Evolutionary conservation across 2,888 invertebrate genomes (phyloP).

Genomic region (Choreutis nemorana): DNA sequence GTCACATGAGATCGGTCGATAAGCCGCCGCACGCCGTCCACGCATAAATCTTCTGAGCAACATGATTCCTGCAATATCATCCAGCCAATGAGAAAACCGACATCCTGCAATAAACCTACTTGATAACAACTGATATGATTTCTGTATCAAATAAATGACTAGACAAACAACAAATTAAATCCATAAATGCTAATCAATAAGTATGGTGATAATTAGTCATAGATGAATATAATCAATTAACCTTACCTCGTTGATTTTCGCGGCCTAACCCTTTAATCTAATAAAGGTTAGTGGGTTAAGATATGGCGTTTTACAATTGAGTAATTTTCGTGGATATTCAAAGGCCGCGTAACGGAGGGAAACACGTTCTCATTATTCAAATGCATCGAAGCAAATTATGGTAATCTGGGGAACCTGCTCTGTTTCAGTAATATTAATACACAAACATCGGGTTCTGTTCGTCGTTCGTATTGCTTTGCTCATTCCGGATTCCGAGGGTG

Average conservation of each 20-base stretch:
- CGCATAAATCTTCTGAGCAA: slow-evolving; percentile 51
- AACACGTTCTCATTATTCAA: slow-evolving; percentile 63
- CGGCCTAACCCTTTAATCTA: too few relatives aligned
- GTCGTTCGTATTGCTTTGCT: slow-evolving; percentile 13
- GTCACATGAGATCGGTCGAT: too few relatives aligned
- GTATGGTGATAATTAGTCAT: too few relatives aligned
- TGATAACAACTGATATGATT: too few relatives aligned
- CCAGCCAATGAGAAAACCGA: too few relatives aligned
- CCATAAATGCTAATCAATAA: too few relatives aligned
- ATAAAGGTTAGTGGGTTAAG: too few relatives aligned
- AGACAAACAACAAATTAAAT: too few relatives aligned
- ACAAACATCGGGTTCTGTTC: slow-evolving; percentile 37
- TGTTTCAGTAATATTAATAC: slow-evolving; percentile 62
- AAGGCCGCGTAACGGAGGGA: slow-evolving; percentile 31
- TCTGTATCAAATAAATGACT: too few relatives aligned
- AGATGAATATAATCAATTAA: too few relatives aligned
- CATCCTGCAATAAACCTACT: slow-evolving; percentile 49
- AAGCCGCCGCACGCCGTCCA: slow-evolving; percentile 17
- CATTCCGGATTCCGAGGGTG: slow-evolving; percentile 17
- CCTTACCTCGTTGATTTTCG: too few relatives aligned
- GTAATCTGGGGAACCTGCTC: slow-evolving; percentile 63
- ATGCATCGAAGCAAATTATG: slow-evolving; percentile 66
- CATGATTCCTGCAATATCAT: slow-evolving; percentile 51
- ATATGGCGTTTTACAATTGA: slow-evolving; percentile 44
- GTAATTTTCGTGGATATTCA: slow-evolving; percentile 41